A percentile compares a stretch with the other conserved stretches of the same genome.
These are phyloP conservation scores for Pogonognathellus flavescens DNA, from an alignment of 1,140 invertebrate genomes.

Conservation along the genomic window DNA sequence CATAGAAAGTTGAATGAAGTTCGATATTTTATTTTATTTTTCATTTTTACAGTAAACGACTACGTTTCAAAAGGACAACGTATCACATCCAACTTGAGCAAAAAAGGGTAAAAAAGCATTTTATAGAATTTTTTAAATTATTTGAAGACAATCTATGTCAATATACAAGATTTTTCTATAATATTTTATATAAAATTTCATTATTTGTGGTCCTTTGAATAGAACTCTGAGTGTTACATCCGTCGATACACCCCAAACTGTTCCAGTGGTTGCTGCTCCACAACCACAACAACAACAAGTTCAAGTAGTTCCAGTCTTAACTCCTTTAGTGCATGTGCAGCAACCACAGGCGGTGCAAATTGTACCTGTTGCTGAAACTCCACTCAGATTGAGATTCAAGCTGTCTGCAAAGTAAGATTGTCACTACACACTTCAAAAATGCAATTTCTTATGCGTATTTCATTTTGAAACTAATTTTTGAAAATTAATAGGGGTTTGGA, in stretches of 20 bases:
- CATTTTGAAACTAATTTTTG: no score
- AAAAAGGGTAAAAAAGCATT: constrained; percentile 57
- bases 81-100: constrained; percentile 60
- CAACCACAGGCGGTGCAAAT: neutral
- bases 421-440: no score
- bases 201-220: no score
- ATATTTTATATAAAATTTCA: no score
- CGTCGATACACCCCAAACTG: neutral
- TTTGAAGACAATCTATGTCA: no score
- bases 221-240: constrained; percentile 50
- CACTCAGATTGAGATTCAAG: constrained; percentile 58
- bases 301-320: no score
- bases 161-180: no score
- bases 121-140: no score
- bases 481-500: constrained; percentile 43
- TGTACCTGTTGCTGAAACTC: constrained; percentile 19
- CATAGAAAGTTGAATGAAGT: no score
- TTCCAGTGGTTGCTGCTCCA: neutral
- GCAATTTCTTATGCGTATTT: no score
- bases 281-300: no score
- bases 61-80: constrained; percentile 63
- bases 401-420: constrained; percentile 59
- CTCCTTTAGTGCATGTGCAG: no score
- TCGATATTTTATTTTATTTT: neutral
- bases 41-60: constrained; percentile 39